Base-by-base conservation (phyloP, 2,113 vertebrate species). In the Salvelinus alpinus region DNA sequence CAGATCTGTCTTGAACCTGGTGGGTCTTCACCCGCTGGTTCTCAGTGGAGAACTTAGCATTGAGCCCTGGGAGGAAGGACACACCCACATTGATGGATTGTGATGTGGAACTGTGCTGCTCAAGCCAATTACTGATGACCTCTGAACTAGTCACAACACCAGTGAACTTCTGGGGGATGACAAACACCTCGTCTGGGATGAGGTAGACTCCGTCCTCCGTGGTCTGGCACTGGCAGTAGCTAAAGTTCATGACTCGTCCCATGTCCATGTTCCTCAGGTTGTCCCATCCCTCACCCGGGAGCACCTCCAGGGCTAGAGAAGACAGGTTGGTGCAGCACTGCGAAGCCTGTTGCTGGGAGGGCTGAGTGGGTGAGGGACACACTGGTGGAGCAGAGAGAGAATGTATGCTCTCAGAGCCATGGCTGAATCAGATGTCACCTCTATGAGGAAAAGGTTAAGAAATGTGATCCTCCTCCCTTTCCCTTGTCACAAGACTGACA, bases 271-370 rank as follows among this genome's bases (percentile, higher is more conserved):
- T 98, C 0, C 95, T 90, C 44, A 98, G 93, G 60, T 98, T 99
- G 80, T 99, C 97, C 97, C 96, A 99, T 34, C 97, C 97, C 0
- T 96, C 95, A 0, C 97, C 97, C 0, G 96, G 97, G 44, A 99
- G 88, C 69, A 96, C 96, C 82, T 96, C 96, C 78, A 98, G 85
- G 0, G 92, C 88, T 0, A 94, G 84, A 22, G 31, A 4, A 6
- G 34, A 8, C 34, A 38, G 34, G 34, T 38, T 38, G 34, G 34
- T 38, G 7, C 7, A 5, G 7, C 34, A 38, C 34, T 38, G 34
- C 0, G 34, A 38, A 38, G 34, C 34, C 34, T 8, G 7, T 38
- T 38, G 34, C 7, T 8, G 34, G 34, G 34, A 38, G 34, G 1
- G 31, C 5, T 34, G 5, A 34, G 31, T 5, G 31, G 34, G 34